Percentiles rank a stretch among this genome's conserved stretches.
These are phyloP conservation scores for Sternarchorhynchus goeldii DNA, from an alignment of 2,797 vertebrate genomes.

Conservation along the genomic window DNA sequence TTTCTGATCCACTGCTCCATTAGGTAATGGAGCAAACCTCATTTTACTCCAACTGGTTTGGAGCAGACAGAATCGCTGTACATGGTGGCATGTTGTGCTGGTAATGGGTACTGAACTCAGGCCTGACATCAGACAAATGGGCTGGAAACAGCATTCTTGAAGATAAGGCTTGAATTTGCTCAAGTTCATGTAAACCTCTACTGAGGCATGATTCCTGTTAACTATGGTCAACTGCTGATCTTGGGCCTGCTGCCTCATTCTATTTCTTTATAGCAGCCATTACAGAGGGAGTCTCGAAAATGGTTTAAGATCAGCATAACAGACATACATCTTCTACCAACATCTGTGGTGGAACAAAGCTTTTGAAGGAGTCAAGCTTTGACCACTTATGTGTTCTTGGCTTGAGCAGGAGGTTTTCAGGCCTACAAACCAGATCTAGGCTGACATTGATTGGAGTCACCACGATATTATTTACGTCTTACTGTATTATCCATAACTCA, in stretches of 20 bases:
- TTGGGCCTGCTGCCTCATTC: constrained; percentile 11
- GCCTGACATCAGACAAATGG: constrained; percentile 49
- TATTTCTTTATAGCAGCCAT: background rate
- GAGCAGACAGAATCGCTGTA: constrained; percentile 5
- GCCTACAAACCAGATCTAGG: constrained; percentile 15
- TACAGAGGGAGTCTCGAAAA: background rate
- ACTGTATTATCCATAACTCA: constrained; percentile 34
- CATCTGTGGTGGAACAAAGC: background rate
- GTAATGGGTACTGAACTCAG: constrained; percentile 43
- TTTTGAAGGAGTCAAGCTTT: constrained; percentile 1
- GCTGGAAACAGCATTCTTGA: constrained; percentile 52
- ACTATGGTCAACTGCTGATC: constrained; percentile 17
- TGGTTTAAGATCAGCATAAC: constrained; percentile 1
- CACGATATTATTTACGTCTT: constrained; percentile 38
- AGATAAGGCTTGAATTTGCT: constrained; percentile 54
- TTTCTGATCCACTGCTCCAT: background rate
- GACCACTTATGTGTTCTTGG: background rate
- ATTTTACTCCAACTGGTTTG: constrained; percentile 20
- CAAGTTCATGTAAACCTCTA: constrained; percentile 39
- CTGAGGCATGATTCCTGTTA: constrained; percentile 49
- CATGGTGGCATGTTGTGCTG: constrained; percentile 30
- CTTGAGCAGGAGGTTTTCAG: background rate
- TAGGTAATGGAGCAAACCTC: constrained; percentile 19
- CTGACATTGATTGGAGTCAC: constrained; percentile 35
- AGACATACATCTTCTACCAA: background rate